These are phyloP conservation scores for Martes martes DNA, from an alignment of 2,113 vertebrate species.

Conservation along the genomic window DNA sequence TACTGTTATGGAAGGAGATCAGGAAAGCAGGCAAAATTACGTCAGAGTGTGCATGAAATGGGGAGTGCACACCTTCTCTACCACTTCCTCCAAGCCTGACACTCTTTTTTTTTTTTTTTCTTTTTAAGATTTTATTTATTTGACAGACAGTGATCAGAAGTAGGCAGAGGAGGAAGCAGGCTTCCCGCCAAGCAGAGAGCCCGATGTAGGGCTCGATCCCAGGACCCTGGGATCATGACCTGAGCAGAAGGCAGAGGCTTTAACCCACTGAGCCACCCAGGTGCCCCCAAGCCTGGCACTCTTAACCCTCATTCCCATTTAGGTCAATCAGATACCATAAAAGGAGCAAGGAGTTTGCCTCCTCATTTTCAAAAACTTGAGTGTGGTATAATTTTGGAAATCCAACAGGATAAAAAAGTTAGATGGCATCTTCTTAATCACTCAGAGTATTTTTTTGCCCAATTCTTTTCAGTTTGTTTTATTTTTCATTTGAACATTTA, in stretches of 20 bases:
- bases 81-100: neutral
- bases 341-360: neutral
- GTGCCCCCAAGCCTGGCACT: neutral
- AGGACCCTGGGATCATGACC: too few species aligned
- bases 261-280: too few species aligned
- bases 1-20: neutral
- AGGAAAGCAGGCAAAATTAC: neutral
- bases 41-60: neutral
- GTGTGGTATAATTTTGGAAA: neutral
- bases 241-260: too few species aligned
- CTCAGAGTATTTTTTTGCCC: neutral
- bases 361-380: neutral
- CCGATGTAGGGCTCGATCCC: too few species aligned
- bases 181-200: too few species aligned
- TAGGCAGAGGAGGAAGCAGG: too few species aligned
- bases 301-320: neutral
- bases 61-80: accelerated
- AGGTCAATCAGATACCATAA: neutral
- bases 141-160: too few species aligned
- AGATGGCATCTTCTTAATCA: neutral
- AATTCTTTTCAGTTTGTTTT: neutral
- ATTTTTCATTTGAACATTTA: neutral
- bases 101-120: too few species aligned
- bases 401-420: neutral
- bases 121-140: too few species aligned